Evolutionary conservation across 2,797 vertebrate genomes (phyloP).

Genomic region (Mus minutoides): DNA sequence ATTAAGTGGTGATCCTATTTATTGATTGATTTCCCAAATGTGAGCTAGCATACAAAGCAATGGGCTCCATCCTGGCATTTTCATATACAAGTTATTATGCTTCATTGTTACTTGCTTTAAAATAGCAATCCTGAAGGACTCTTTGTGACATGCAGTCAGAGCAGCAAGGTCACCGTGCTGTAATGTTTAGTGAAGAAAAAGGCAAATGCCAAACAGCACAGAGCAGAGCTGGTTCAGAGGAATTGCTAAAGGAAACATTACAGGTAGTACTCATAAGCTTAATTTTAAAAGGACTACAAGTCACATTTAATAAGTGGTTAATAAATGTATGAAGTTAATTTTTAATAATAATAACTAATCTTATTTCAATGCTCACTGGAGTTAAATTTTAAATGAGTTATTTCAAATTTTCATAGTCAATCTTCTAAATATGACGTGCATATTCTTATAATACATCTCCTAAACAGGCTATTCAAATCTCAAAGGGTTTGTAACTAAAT

Average conservation of each 20-base stretch:
- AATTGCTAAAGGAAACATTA: neutral
- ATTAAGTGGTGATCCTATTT: neutral
- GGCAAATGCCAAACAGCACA: neutral
- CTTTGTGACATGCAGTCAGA: neutral
- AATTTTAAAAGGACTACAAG: neutral
- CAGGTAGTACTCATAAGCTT: neutral
- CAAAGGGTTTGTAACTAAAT: neutral
- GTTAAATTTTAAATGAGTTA: conserved; percentile 4
- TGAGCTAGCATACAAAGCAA: neutral
- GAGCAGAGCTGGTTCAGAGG: neutral
- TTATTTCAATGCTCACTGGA: neutral
- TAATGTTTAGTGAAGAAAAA: neutral
- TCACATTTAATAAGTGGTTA: neutral
- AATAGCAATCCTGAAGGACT: neutral
- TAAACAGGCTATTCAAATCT: neutral
- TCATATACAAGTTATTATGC: neutral
- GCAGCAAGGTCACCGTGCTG: neutral
- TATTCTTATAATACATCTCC: neutral
- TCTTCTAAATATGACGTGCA: neutral
- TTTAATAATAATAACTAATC: neutral
- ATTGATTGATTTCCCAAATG: neutral
- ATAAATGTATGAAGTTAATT: neutral
- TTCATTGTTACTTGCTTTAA: neutral
- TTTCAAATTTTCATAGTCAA: neutral
- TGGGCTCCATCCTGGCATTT: neutral